Base-by-base conservation (phyloP, 23 tunicate species). In the Oikopleura dioica region DNA sequence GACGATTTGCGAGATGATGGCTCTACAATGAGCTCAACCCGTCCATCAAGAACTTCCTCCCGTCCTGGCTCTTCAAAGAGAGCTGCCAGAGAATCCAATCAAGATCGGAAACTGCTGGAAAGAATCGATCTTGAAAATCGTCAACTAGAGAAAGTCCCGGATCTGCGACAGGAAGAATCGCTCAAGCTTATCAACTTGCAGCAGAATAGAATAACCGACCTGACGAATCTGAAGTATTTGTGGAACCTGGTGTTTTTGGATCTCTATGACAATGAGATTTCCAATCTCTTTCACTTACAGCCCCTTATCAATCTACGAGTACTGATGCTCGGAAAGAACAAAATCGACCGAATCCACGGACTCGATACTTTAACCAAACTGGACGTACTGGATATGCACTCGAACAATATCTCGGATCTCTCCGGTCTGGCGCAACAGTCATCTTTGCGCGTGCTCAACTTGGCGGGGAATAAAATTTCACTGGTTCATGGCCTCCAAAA, bases 291-390 rank as follows among this genome's bases (percentile, higher is more conserved):
- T 44, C 55, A 44, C 16, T 9, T 44, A 16, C 9, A 9, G 16
- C 55, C 55, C 9, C 16, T 44, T 9, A 44, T 9, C 9, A 44
- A 44, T 44, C 55, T 44, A 44, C 50, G 99, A 38, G 99, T 94
- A 23, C 80, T 94, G n/a, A 94, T 94, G 99, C 85, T 94, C 5
- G 99, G 99, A 35, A 94, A 94, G 58, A 94, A 94, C 78, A 81
- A 83, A 12, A 63, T 63, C 31, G 72, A 63, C 26, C 77, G 82
- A 36, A 80, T 85, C 35, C 76, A 69, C 1, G 79, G 95, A 1
- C 37, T 91, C 68, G 87, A 91, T 69, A 91, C 80, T 51, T 78
- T 85, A 0, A 63, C 67, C 4, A 91, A 94, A 76, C 80, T 94
- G 23, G 99, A 94, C 67, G 99, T 94, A 0, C 81, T 94, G 58